A percentile compares a stretch with the other conserved stretches of the same genome.
These are phyloP conservation scores for Ormyrus nitidulus DNA, from an alignment of 2,888 invertebrate species.

Conservation along the genomic window DNA sequence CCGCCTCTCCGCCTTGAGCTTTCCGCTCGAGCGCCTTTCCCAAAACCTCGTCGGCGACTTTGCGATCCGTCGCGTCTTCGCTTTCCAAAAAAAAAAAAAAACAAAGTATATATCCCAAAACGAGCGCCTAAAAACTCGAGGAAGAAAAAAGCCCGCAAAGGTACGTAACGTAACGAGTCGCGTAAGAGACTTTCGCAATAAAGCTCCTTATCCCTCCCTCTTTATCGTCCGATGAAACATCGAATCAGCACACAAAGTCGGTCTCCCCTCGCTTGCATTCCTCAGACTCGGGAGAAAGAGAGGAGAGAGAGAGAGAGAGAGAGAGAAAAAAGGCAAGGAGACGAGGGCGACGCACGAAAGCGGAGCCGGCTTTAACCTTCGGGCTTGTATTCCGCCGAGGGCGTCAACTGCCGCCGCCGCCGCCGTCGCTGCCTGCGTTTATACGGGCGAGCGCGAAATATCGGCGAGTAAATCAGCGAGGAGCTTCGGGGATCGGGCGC, in stretches of 20 bases:
- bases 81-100: not conserved
- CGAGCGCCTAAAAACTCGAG: not conserved
- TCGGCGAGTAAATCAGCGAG: slow-evolving; percentile 24
- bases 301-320: not conserved
- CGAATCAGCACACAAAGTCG: slow-evolving; percentile 2
- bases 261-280: slow-evolving; percentile 13
- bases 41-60: too few relatives aligned
- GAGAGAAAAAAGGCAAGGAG: not conserved
- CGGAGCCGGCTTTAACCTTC: slow-evolving; percentile 10
- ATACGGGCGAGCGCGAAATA: slow-evolving; percentile 2
- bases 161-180: not conserved
- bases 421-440: not conserved
- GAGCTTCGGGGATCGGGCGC: too few relatives aligned
- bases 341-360: not conserved
- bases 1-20: too few relatives aligned
- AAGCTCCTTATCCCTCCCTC: slow-evolving; percentile 1
- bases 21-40: too few relatives aligned
- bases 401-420: slow-evolving; percentile 5
- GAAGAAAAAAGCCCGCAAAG: not conserved
- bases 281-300: not conserved
- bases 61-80: too few relatives aligned
- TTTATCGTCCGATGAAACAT: slow-evolving; percentile 6
- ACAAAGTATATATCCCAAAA: slow-evolving; percentile 7
- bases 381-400: slow-evolving; percentile 3
- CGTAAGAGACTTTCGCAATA: not conserved